Conservation (phyloP, 2,888 invertebrate genomes). For the Plebejus anna region DNA sequence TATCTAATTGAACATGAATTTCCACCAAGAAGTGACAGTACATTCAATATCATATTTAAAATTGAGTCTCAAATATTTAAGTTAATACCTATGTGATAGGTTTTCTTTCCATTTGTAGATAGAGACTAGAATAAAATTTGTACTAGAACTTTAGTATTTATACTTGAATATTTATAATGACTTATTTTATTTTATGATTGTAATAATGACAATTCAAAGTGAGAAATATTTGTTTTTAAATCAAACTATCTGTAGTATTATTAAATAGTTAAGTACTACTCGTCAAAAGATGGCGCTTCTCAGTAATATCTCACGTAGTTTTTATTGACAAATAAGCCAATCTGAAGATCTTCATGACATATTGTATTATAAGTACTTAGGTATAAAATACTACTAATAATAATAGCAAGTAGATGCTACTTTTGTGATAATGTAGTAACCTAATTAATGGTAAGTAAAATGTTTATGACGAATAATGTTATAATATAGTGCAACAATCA, state of each 20-base stretch:
- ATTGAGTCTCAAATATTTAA: conserved; percentile 3
- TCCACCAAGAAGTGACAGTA: too few species aligned
- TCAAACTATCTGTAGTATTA: not conserved
- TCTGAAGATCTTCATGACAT: not conserved
- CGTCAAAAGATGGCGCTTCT: not conserved
- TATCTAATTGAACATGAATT: too few species aligned
- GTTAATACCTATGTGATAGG: not conserved
- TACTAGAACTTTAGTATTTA: not conserved
- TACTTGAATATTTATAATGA: not conserved
- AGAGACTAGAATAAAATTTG: not conserved
- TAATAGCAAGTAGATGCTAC: not conserved
- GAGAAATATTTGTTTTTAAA: too few species aligned
- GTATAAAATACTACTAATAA: not conserved
- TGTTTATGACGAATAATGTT: not conserved
- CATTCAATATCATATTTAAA: not conserved
- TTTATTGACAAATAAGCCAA: not conserved
- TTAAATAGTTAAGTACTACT: not conserved
- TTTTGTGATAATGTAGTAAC: not conserved
- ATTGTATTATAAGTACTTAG: not conserved
- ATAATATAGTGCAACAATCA: not conserved
- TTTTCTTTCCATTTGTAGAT: not conserved
- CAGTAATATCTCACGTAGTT: not conserved
- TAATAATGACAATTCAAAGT: not conserved
- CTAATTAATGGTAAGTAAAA: not conserved
- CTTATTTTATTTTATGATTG: not conserved